Evolutionary conservation across 2,797 vertebrate species (phyloP).

Genomic region (Phataginus tetradactyla): DNA sequence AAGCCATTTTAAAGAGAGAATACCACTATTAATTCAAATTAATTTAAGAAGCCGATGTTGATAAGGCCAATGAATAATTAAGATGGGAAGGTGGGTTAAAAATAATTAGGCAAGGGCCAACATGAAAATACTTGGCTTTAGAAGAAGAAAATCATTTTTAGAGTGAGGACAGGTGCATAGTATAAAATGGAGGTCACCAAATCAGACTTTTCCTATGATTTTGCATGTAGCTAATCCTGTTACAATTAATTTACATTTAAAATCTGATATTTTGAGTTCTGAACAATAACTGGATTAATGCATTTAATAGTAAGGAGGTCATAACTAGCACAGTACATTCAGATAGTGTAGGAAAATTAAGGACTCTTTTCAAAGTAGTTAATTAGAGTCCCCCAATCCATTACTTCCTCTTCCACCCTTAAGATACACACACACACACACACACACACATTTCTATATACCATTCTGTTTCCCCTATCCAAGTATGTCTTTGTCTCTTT

Average conservation of each 20-base stretch:
- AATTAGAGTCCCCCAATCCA: background rate
- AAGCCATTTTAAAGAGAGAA: background rate
- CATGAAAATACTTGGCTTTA: background rate
- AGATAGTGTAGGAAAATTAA: background rate
- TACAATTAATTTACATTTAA: background rate
- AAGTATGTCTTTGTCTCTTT: background rate
- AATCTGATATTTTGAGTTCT: background rate
- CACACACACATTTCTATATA: background rate
- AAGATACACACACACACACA: background rate
- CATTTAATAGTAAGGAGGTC: background rate
- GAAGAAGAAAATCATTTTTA: background rate
- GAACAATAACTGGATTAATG: background rate
- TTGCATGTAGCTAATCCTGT: background rate
- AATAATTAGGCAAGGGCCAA: background rate
- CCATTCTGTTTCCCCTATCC: background rate
- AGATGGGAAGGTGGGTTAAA: background rate
- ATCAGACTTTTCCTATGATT: background rate
- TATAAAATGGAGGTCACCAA: background rate
- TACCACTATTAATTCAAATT: background rate
- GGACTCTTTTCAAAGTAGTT: background rate
- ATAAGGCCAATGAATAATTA: background rate
- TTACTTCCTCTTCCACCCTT: background rate
- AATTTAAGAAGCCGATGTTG: background rate
- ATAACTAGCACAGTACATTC: background rate
- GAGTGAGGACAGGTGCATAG: background rate